phyloP scores from a whole-genome alignment of 1,140 invertebrate species.

The Latrodectus geometricus region DNA sequence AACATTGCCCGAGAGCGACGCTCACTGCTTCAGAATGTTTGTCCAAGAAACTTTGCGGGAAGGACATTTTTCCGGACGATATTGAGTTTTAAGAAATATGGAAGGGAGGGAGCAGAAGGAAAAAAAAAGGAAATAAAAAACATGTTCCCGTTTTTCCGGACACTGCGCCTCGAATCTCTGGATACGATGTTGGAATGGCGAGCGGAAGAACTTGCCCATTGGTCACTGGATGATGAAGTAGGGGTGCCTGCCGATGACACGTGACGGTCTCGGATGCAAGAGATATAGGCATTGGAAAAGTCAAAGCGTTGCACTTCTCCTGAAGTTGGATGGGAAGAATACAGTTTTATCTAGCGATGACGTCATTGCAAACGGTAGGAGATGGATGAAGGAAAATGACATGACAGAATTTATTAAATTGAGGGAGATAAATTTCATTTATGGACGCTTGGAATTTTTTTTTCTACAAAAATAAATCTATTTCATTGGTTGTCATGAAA shows the following conservation, averaged over 20 bases:
- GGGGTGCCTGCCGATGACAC: background rate
- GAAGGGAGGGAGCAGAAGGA: background rate
- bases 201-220: background rate
- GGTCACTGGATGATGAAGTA: background rate
- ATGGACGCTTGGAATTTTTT: background rate
- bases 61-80: background rate
- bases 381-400: background rate
- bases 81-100: slow-evolving; percentile 1
- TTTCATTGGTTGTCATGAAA: too few species aligned
- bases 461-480: too few species aligned
- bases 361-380: background rate
- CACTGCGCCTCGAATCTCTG: background rate
- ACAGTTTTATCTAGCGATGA: background rate
- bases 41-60: background rate
- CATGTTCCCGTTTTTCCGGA: background rate
- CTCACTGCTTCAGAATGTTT: background rate
- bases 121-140: background rate
- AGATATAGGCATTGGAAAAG: background rate
- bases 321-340: background rate
- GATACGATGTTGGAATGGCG: background rate
- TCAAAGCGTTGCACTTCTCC: background rate
- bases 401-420: background rate
- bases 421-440: background rate
- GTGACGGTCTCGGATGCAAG: background rate
- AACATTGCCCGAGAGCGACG: background rate